Percentiles rank a stretch among this genome's conserved stretches.
phyloP scores from a whole-genome alignment of 2,888 invertebrate genomes.

The Amaurobius ferox region DNA sequence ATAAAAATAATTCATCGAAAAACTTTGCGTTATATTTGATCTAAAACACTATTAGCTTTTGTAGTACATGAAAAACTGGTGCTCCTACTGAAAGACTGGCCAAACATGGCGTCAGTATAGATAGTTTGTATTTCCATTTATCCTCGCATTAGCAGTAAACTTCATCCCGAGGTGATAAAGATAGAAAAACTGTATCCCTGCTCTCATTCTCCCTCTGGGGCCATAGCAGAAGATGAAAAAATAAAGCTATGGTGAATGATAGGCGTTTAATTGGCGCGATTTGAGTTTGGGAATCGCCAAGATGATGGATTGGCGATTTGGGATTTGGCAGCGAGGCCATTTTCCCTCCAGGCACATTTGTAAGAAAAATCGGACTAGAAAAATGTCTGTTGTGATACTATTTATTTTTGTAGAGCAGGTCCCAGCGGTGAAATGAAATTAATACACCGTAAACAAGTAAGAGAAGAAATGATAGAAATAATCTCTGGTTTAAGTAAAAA shows the following conservation, averaged over 20 bases:
- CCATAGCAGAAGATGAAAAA: slow-evolving; percentile 38
- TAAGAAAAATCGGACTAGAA: slow-evolving; percentile 15
- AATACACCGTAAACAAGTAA: slow-evolving; percentile 66
- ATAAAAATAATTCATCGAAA: no score
- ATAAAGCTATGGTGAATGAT: slow-evolving; percentile 50
- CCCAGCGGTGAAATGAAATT: slow-evolving; percentile 48
- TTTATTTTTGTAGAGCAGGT: slow-evolving; percentile 51
- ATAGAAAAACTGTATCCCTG: slow-evolving; percentile 17
- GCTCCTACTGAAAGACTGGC: no score
- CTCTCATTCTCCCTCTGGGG: slow-evolving; percentile 33
- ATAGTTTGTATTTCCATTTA: not conserved
- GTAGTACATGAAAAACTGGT: no score
- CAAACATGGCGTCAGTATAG: slow-evolving; percentile 43
- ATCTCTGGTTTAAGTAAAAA: slow-evolving; percentile 48
- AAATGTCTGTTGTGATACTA: slow-evolving; percentile 32
- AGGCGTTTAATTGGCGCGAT: slow-evolving; percentile 70
- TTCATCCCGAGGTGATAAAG: slow-evolving; percentile 47
- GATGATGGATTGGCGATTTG: slow-evolving; percentile 64
- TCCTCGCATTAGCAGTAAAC: slow-evolving; percentile 34
- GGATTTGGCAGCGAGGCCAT: slow-evolving; percentile 33
- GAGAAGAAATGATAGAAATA: slow-evolving; percentile 39
- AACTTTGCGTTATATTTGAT: no score
- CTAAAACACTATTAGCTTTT: no score
- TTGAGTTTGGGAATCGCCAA: slow-evolving; percentile 69
- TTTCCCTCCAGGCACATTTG: slow-evolving; percentile 34